These are phyloP conservation scores for Campoplex nolae DNA, from an alignment of 2,888 invertebrate genomes.

Conservation along the genomic window DNA sequence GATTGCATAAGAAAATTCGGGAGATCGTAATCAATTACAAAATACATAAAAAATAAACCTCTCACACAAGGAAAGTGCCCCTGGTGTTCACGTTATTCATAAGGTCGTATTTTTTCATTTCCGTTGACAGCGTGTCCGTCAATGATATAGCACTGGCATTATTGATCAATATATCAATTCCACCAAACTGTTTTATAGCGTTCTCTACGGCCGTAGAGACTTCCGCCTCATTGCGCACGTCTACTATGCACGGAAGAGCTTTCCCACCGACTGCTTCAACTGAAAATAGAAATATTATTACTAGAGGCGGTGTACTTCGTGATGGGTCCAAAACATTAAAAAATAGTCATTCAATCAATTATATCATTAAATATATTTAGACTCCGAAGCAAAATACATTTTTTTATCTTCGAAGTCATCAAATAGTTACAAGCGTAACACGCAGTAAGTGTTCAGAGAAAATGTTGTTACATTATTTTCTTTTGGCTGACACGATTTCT, in stretches of 20 bases:
- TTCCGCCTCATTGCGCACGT: conserved; percentile 93
- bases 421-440: too few species aligned
- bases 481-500: too few species aligned
- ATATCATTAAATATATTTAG: too few species aligned
- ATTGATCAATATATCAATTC: conserved; percentile 97
- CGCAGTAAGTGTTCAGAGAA: too few species aligned
- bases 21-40: neutral
- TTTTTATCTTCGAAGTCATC: too few species aligned
- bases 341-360: too few species aligned
- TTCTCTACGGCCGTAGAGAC: conserved; percentile 90
- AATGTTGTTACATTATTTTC: too few species aligned
- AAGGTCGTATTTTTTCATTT: conserved; percentile 98
- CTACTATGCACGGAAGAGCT: conserved; percentile 94
- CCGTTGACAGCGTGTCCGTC: conserved; percentile 92
- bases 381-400: too few species aligned
- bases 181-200: conserved; percentile 95
- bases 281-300: conserved; percentile 81
- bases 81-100: conserved; percentile 98
- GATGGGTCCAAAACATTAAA: too few species aligned
- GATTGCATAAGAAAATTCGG: too few species aligned
- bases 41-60: conserved; percentile 67
- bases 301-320: too few species aligned
- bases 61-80: conserved; percentile 97
- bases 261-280: conserved; percentile 95
- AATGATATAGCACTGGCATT: conserved; percentile 98